A percentile compares a stretch with the other conserved stretches of the same genome.
phyloP scores from a whole-genome alignment of 2,113 vertebrate species.

The Channa maculata region DNA sequence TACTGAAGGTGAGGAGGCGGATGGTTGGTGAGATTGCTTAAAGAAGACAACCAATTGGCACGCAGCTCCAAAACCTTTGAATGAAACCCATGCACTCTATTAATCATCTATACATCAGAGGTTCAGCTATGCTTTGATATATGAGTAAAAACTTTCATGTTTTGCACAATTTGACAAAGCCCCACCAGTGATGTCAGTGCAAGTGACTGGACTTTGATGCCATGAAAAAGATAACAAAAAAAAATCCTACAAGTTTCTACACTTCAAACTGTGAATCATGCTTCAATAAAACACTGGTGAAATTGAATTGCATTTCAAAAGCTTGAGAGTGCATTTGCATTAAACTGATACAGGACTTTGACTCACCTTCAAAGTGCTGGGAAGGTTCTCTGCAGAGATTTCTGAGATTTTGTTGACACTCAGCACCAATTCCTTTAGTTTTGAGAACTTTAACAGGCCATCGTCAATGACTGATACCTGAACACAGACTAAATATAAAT shows the following conservation, averaged over 20 bases:
- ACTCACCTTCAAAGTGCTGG: constrained; percentile 84
- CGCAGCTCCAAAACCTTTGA: constrained; percentile 89
- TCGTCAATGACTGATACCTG: constrained; percentile 86
- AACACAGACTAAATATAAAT: neutral
- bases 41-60: constrained; percentile 79
- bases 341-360: neutral
- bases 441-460: constrained; percentile 83
- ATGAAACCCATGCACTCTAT: neutral
- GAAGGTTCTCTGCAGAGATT: constrained; percentile 80
- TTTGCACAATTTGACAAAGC: neutral
- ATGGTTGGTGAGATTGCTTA: constrained; percentile 74
- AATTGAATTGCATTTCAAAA: neutral
- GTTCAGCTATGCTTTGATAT: neutral
- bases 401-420: constrained; percentile 86
- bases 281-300: neutral
- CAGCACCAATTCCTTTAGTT: constrained; percentile 87
- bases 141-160: neutral
- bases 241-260: too few relatives aligned
- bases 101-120: neutral
- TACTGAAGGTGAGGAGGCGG: constrained; percentile 82
- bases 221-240: neutral
- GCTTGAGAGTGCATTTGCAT: neutral
- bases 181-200: neutral
- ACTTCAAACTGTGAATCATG: neutral
- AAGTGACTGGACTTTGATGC: neutral